Evolutionary conservation across 1,140 invertebrate species (phyloP).

Genomic region (Mamestra configurata): DNA sequence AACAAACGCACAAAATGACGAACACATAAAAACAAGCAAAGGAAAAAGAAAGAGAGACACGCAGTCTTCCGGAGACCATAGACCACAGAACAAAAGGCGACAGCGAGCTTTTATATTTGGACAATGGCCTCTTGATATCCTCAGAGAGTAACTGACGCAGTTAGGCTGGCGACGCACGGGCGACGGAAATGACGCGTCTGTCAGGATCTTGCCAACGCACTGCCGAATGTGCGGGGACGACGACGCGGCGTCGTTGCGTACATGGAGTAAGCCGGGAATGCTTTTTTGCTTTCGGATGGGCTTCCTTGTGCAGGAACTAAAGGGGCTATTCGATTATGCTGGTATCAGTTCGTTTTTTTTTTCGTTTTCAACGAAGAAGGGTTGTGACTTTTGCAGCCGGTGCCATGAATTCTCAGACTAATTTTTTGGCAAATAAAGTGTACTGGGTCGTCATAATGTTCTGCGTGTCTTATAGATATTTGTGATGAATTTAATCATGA

Average conservation of each 20-base stretch:
- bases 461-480: no score
- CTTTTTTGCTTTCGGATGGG: neutral
- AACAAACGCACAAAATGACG: neutral
- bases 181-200: slow-evolving; percentile 57
- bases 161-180: slow-evolving; percentile 39
- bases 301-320: neutral
- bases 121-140: slow-evolving; percentile 59
- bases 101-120: slow-evolving; percentile 55
- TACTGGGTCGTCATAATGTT: no score
- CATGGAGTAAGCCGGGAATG: slow-evolving; percentile 1
- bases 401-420: no score
- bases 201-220: slow-evolving; percentile 53
- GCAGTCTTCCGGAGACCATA: slow-evolving; percentile 50
- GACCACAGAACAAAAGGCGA: slow-evolving; percentile 53
- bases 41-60: slow-evolving; percentile 43
- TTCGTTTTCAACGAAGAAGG: no score
- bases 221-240: slow-evolving; percentile 18
- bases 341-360: neutral
- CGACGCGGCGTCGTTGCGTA: neutral
- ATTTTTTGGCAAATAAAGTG: no score
- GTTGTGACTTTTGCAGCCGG: no score
- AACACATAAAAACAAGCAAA: neutral
- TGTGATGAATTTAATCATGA: no score
- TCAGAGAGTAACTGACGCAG: slow-evolving; percentile 54
- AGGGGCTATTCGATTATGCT: neutral